A percentile compares a stretch with the other conserved stretches of the same genome.
phyloP scores from a whole-genome alignment of 2,113 vertebrate genomes.

The Clarias macrocephalus region DNA sequence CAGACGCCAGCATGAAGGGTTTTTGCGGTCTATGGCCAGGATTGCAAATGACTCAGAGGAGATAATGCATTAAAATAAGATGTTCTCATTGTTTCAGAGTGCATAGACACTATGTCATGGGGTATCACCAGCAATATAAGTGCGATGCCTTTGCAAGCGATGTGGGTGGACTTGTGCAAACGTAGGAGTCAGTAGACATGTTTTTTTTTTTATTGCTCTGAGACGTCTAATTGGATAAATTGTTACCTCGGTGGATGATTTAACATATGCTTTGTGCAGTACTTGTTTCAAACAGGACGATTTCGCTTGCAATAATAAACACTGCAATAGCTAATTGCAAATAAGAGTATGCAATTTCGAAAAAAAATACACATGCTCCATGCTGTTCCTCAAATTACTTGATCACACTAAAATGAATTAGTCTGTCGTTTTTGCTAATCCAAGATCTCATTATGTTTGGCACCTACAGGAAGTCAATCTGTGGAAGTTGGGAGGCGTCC shows the following conservation, averaged over 20 bases:
- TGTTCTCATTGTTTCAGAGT: not conserved
- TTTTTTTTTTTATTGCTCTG: not conserved
- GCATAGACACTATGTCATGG: not conserved
- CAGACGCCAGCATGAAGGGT: slow-evolving; percentile 4
- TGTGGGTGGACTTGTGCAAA: not conserved
- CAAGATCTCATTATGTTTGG: slow-evolving; percentile 43
- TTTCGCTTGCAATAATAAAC: not conserved
- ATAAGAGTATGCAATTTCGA: not conserved
- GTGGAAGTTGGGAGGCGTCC: slow-evolving; percentile 26
- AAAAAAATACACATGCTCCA: slow-evolving; percentile 23
- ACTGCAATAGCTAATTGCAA: not conserved
- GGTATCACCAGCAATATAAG: not conserved
- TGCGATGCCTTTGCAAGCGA: not conserved
- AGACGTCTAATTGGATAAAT: not conserved
- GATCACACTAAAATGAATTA: slow-evolving; percentile 37
- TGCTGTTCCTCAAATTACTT: slow-evolving; percentile 13
- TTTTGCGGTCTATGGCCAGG: not conserved
- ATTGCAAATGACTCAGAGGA: not conserved
- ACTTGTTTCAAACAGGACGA: not conserved
- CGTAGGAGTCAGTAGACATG: too few species aligned
- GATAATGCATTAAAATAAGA: not conserved
- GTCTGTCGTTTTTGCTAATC: slow-evolving; percentile 21
- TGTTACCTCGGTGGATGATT: not conserved
- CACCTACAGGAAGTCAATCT: slow-evolving; percentile 37
- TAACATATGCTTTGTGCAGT: slow-evolving; percentile 1